phyloP scores from a whole-genome alignment of 2,797 vertebrate species.

The Eulemur albifrons region DNA sequence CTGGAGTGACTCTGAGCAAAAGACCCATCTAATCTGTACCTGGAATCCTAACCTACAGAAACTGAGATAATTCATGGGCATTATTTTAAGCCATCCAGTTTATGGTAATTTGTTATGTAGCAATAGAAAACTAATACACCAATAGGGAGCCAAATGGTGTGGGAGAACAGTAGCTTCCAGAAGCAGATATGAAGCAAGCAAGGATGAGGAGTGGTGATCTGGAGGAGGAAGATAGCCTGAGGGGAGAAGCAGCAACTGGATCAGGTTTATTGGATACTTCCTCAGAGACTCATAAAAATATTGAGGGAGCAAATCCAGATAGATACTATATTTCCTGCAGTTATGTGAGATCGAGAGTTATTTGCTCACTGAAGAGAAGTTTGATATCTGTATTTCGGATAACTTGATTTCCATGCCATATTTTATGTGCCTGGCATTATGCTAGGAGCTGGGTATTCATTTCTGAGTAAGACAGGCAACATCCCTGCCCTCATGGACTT shows the following conservation, averaged over 20 bases:
- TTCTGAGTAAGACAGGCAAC: neutral
- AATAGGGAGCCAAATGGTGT: neutral
- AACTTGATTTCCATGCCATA: neutral
- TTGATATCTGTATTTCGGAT: neutral
- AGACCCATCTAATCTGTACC: neutral
- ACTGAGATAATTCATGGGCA: neutral
- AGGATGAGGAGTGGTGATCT: neutral
- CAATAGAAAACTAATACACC: neutral
- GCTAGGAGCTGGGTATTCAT: neutral
- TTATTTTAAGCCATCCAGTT: neutral
- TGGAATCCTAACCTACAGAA: neutral
- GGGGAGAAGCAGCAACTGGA: neutral
- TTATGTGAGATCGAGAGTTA: neutral
- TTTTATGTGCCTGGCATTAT: neutral
- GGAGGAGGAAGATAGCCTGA: neutral
- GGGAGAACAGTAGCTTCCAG: neutral
- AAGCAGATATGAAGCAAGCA: neutral
- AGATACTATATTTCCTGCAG: neutral
- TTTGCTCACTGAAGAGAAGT: neutral
- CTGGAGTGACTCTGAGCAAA: neutral
- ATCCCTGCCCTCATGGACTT: neutral
- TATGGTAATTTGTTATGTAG: neutral
- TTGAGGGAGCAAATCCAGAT: neutral
- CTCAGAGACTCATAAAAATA: neutral
- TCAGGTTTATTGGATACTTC: neutral